Conservation (phyloP, 2,797 vertebrate species). For the Garrulus glandarius region DNA sequence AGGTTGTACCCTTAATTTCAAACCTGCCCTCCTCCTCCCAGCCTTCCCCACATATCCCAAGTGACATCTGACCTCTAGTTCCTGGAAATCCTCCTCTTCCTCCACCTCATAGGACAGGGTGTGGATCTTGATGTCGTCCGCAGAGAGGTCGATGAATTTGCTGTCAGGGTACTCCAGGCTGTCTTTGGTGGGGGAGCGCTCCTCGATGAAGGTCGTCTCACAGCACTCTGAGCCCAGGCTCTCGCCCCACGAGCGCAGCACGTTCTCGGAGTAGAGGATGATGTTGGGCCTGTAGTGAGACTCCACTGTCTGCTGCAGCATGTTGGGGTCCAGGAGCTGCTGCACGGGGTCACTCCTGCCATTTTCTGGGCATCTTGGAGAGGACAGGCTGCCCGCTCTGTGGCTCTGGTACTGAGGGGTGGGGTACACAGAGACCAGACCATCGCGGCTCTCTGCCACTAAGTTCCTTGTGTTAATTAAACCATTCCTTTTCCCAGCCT, state of each 20-base stretch:
- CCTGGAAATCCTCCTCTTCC: conserved; percentile 91
- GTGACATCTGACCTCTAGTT: conserved; percentile 84
- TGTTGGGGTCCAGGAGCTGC: conserved; percentile 86
- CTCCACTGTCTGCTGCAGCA: conserved; percentile 81
- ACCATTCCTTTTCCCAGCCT: conserved; percentile 80
- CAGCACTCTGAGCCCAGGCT: conserved; percentile 81
- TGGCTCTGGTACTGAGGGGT: conserved; percentile 84
- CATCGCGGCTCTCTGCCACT: conserved; percentile 80
- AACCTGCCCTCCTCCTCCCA: not conserved
- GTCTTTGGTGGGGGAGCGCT: conserved; percentile 79
- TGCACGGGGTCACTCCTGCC: conserved; percentile 71
- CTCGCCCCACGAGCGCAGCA: conserved; percentile 84
- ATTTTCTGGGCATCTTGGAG: conserved; percentile 51
- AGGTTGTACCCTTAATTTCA: not conserved
- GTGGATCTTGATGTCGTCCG: conserved; percentile 87
- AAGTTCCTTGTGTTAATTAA: conserved; percentile 86
- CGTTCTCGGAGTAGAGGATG: conserved; percentile 85
- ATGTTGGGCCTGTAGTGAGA: conserved; percentile 82
- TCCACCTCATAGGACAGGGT: conserved; percentile 90
- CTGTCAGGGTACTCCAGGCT: conserved; percentile 81
- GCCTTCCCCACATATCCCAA: not conserved
- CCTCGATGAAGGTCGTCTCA: conserved; percentile 93
- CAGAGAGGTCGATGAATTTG: conserved; percentile 84
- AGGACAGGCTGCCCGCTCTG: conserved; percentile 58
- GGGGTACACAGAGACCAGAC: conserved; percentile 82